Base-by-base conservation (phyloP, 2,797 vertebrate species). In the Trachurus trachurus region DNA sequence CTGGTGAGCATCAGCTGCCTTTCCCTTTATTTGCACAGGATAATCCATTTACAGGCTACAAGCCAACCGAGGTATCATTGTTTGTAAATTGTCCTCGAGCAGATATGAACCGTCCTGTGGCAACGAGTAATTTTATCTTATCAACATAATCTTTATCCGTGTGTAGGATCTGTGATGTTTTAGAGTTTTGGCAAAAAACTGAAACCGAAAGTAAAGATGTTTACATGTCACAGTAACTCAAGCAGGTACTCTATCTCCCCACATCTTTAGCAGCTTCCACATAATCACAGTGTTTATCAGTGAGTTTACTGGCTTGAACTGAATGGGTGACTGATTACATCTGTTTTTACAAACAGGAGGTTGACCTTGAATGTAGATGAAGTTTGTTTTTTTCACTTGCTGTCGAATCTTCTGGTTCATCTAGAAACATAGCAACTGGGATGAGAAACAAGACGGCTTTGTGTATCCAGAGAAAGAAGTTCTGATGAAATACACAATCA, bases 351-450 rank as follows among this genome's bases (percentile, higher is more conserved):
- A 31, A 21, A 2, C 13, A 6, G 22, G 11, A 61, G 40, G 19
- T 60, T 21, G 19, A 39, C 11, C n/a, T 22, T 60, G 11, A 60
- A 40, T 45, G 15, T 16, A 40, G 34, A 66, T 57, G 0, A 39
- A 67, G 11, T 40, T 57, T 22, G 12, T 42, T 50, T 54, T 65
- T 52, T 61, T 15, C 1, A 19, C 59, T 1, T 42, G 15, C 17
- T 9, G 10, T 42, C 7, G 29, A 22, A 2, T 68, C 2, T 80
- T 34, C 22, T 29, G 5, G 0, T 16, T 44, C 42, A 53, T 77
- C 9, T 83, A 99, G 98, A 94, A 93, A 87, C 91, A 86, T 88
- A 96, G 96, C 79, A 99, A 98, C 91, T 97, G 96, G 97, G 94
- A 97, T 1, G 1, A 87, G 0, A 2, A 0, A 3, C 66, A 94